These are phyloP conservation scores for Sebastes hopkinsi DNA, from an alignment of 2,797 vertebrate genomes.

Conservation along the genomic window DNA sequence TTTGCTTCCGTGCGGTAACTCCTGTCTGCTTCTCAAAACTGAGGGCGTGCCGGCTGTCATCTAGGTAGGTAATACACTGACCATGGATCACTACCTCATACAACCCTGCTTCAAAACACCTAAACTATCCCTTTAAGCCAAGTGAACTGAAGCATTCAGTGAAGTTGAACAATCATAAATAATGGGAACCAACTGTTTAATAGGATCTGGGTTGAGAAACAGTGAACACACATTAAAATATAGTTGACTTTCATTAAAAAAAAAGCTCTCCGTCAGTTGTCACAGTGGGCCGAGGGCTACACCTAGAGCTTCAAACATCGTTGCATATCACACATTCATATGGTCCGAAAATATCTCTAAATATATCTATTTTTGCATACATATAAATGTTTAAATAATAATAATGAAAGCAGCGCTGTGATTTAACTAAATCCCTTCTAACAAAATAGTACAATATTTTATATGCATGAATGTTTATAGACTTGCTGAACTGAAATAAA, in stretches of 20 bases:
- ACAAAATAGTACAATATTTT: not conserved
- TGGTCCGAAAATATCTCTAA: not conserved
- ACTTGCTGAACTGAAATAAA: not conserved
- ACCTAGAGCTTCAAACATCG: not conserved
- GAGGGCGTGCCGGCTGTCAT: rapidly evolving
- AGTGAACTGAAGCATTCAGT: not conserved
- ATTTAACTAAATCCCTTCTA: not conserved
- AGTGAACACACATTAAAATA: not conserved
- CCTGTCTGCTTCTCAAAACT: too few relatives aligned
- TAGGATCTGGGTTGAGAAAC: not conserved
- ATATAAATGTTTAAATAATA: not conserved
- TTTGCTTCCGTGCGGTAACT: too few relatives aligned
- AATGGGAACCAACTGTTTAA: not conserved
- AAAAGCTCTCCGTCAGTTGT: not conserved
- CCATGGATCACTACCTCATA: too few relatives aligned
- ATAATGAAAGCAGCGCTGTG: not conserved
- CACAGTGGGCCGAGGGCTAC: not conserved
- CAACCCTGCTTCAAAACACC: too few relatives aligned
- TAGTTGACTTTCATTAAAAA: not conserved
- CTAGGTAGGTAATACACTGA: too few relatives aligned
- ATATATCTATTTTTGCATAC: not conserved
- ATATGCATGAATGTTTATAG: not conserved
- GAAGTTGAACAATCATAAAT: not conserved
- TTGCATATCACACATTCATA: constrained; percentile 1
- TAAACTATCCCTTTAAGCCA: not conserved